These are phyloP conservation scores for Clostera curtula DNA, from an alignment of 2,888 invertebrate species.

Conservation along the genomic window DNA sequence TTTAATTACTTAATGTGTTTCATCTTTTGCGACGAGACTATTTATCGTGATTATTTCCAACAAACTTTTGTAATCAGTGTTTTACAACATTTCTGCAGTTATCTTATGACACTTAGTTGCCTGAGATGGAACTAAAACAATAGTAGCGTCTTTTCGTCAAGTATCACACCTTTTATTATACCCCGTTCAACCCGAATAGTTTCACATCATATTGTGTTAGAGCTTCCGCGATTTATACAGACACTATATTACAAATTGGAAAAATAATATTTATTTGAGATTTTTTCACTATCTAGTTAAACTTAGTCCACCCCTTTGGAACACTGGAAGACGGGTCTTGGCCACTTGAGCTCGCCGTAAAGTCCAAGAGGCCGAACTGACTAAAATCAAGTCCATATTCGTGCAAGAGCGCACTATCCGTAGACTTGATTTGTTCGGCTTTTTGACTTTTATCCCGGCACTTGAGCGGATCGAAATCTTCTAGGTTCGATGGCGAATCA, in stretches of 20 bases:
- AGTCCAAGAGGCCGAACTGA: slow-evolving; percentile 63
- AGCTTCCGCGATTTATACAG: slow-evolving; percentile 26
- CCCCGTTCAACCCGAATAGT: no score
- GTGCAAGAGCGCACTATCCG: slow-evolving; percentile 80
- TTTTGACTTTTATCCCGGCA: slow-evolving; percentile 48
- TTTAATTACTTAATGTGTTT: no score
- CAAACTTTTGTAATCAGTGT: no score
- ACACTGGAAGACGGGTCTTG: slow-evolving; percentile 36
- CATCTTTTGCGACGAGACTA: no score
- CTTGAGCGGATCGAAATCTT: slow-evolving; percentile 64
- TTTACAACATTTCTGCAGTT: no score
- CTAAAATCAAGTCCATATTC: slow-evolving; percentile 84
- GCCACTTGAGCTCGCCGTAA: slow-evolving; percentile 41
- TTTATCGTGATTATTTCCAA: no score
- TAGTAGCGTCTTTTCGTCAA: no score
- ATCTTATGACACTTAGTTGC: no score
- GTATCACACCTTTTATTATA: no score
- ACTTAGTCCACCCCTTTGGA: slow-evolving; percentile 64
- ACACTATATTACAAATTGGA: slow-evolving; percentile 23
- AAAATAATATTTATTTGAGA: no score
- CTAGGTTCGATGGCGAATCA: slow-evolving; percentile 55
- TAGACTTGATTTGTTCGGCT: slow-evolving; percentile 52
- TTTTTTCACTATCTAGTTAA: no score
- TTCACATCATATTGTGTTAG: slow-evolving; percentile 24
- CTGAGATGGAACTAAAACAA: no score